Percentiles rank a stretch among this genome's conserved stretches.
These are phyloP conservation scores for Gorsachius goisagi DNA, from an alignment of 2,113 vertebrate genomes.

Conservation along the genomic window DNA sequence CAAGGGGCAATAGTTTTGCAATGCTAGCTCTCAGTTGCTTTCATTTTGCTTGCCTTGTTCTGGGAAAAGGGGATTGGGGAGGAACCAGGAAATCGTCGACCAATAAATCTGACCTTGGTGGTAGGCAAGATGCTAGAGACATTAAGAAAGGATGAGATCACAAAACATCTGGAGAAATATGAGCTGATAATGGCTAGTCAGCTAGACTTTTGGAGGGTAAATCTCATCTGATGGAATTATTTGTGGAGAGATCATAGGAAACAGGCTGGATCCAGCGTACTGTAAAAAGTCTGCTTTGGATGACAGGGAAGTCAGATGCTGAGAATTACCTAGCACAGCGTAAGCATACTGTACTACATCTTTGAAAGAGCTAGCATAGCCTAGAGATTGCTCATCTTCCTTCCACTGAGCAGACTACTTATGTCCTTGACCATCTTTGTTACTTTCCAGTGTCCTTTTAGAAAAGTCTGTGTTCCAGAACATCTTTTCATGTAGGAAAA, in stretches of 20 bases:
- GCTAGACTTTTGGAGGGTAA: constrained; percentile 15
- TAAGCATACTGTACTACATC: neutral
- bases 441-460: neutral
- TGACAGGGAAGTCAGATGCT: neutral
- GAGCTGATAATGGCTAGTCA: constrained; percentile 62
- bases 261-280: neutral
- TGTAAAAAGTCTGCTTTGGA: neutral
- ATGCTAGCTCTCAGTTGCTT: constrained; percentile 11
- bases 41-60: constrained; percentile 48
- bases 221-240: constrained; percentile 37
- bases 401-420: neutral
- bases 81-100: constrained; percentile 49
- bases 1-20: constrained; percentile 53
- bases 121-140: constrained; percentile 53
- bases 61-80: constrained; percentile 44
- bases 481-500: neutral
- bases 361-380: neutral
- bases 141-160: constrained; percentile 62
- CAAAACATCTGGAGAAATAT: constrained; percentile 58
- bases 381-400: neutral
- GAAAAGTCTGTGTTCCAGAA: neutral
- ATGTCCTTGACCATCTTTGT: neutral
- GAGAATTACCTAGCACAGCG: neutral
- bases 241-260: constrained; percentile 39
- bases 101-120: constrained; percentile 52